A percentile compares a stretch with the other conserved stretches of the same genome.
Conservation (phyloP, 2,113 vertebrate genomes). For the Gallinago undulata region DNA sequence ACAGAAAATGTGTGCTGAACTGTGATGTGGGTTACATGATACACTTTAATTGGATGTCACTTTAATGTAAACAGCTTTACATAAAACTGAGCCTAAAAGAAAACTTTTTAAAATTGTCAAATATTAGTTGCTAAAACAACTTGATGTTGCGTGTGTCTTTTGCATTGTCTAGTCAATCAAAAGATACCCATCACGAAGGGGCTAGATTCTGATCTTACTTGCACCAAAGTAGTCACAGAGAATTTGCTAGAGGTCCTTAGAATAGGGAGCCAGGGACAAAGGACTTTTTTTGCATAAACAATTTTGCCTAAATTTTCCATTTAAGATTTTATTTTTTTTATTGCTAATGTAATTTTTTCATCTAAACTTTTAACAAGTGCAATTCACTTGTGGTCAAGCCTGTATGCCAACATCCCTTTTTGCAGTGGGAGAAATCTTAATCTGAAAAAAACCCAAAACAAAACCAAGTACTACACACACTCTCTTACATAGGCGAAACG, state of each 20-base stretch:
- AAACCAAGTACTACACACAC: not conserved
- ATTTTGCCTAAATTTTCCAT: not conserved
- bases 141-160: conserved; percentile 18
- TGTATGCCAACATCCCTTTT: not conserved
- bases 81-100: conserved; percentile 61
- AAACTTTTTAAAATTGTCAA: conserved; percentile 53
- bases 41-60: conserved; percentile 73
- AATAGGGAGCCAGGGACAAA: not conserved
- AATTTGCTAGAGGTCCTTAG: not conserved
- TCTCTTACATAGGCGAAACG: not conserved
- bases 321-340: not conserved
- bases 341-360: not conserved
- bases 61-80: conserved; percentile 74
- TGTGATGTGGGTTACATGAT: conserved; percentile 74
- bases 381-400: not conserved
- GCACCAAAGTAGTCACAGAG: not conserved
- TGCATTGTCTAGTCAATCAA: conserved; percentile 32
- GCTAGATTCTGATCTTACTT: not conserved
- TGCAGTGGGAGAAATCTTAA: not conserved
- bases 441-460: not conserved
- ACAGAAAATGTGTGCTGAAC: conserved; percentile 67
- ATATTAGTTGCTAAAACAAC: conserved; percentile 58
- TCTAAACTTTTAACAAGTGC: conserved; percentile 7
- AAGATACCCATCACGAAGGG: not conserved
- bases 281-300: not conserved